These are phyloP conservation scores for Campoplex capitator DNA, from an alignment of 2,888 invertebrate species.

Conservation along the genomic window DNA sequence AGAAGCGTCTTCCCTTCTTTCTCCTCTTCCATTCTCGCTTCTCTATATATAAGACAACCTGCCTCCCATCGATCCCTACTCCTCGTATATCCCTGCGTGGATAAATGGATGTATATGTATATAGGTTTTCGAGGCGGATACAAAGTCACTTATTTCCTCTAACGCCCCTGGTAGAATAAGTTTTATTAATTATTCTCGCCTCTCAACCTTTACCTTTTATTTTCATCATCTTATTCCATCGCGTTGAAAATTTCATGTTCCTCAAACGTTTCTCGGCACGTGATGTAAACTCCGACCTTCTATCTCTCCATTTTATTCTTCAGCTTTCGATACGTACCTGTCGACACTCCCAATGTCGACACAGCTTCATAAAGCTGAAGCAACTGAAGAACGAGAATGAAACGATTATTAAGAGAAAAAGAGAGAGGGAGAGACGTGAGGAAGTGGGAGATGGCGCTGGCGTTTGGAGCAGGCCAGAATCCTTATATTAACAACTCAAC, in stretches of 20 bases:
- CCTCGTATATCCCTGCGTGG: background rate
- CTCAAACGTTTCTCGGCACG: slow-evolving; percentile 10
- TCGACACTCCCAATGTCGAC: slow-evolving; percentile 68
- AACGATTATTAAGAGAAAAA: background rate
- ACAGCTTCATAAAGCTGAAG: slow-evolving; percentile 49
- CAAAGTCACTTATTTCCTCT: slow-evolving; percentile 12
- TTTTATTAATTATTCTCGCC: slow-evolving; percentile 60
- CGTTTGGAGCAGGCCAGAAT: slow-evolving; percentile 72
- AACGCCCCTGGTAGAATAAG: slow-evolving; percentile 48
- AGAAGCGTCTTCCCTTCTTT: slow-evolving; percentile 46
- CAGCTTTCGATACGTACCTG: slow-evolving; percentile 60
- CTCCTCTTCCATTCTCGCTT: background rate
- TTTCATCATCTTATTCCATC: slow-evolving; percentile 49
- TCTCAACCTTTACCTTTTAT: slow-evolving; percentile 33
- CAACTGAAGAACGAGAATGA: slow-evolving; percentile 14
- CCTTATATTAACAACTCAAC: slow-evolving; percentile 77
- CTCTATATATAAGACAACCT: slow-evolving; percentile 27
- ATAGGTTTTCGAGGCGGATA: slow-evolving; percentile 6
- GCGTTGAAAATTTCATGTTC: slow-evolving; percentile 31
- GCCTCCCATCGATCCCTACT: slow-evolving; percentile 25
- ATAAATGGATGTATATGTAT: no score
- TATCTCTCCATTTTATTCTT: slow-evolving; percentile 40
- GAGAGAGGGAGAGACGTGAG: background rate
- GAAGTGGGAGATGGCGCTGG: slow-evolving; percentile 52
- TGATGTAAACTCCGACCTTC: slow-evolving; percentile 11